Evolutionary conservation across 2,888 invertebrate genomes (phyloP).

Genomic region (Dryadula phaetusa): DNA sequence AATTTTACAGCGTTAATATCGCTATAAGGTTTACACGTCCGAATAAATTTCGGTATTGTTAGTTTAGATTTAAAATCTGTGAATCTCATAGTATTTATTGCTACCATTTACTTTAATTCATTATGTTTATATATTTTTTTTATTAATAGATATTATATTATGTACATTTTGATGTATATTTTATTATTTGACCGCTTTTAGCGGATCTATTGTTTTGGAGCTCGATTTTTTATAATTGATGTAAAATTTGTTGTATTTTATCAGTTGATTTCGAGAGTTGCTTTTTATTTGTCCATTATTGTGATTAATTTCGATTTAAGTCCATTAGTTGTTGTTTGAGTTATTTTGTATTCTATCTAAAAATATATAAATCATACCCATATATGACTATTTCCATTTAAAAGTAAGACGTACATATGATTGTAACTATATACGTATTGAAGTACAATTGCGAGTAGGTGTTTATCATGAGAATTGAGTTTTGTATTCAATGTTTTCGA

Average conservation of each 20-base stretch:
- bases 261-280: conserved; percentile 73
- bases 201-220: conserved; percentile 76
- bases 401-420: conserved; percentile 71
- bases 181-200: conserved; percentile 79
- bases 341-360: conserved; percentile 62
- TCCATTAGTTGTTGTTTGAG: conserved; percentile 68
- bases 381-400: conserved; percentile 70
- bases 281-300: conserved; percentile 65
- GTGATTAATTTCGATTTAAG: conserved; percentile 69
- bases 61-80: conserved; percentile 84
- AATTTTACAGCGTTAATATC: conserved; percentile 79
- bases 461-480: conserved; percentile 55
- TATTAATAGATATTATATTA: conserved; percentile 82
- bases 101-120: conserved; percentile 81
- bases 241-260: conserved; percentile 81
- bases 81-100: conserved; percentile 85
- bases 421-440: conserved; percentile 82
- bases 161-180: conserved; percentile 85
- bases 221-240: conserved; percentile 78
- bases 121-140: conserved; percentile 81
- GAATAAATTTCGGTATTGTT: conserved; percentile 81
- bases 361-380: conserved; percentile 57
- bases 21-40: conserved; percentile 78
- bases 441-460: conserved; percentile 81
- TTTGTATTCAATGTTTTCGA: conserved; percentile 58